These are phyloP conservation scores for Oryzias sinensis DNA, from an alignment of 2,797 vertebrate genomes.

Conservation along the genomic window DNA sequence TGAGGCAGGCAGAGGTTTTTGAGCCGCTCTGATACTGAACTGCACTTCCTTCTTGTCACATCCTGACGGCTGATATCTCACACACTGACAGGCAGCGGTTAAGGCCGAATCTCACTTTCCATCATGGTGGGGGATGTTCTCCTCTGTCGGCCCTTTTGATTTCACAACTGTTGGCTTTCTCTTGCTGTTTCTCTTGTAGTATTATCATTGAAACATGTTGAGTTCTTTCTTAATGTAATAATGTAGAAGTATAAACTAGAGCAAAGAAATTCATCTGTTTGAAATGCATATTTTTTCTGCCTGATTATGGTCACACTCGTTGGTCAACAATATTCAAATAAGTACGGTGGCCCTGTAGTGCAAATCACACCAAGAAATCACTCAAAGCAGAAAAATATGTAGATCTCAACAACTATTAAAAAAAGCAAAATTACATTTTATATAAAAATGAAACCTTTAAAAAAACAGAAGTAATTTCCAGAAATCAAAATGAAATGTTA, in stretches of 20 bases:
- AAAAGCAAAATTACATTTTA: no score
- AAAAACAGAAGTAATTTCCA: no score
- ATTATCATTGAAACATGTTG: constrained; percentile 8
- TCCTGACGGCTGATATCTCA: constrained; percentile 57
- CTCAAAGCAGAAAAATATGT: no score
- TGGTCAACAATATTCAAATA: no score
- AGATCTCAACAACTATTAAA: no score
- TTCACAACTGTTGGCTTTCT: not conserved
- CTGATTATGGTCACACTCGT: no score
- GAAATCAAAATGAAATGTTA: no score
- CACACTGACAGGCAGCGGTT: constrained; percentile 60
- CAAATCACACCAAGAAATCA: no score
- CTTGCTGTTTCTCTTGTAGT: constrained; percentile 3
- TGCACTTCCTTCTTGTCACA: constrained; percentile 63
- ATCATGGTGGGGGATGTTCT: constrained; percentile 31
- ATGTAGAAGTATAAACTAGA: not conserved
- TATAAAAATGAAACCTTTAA: no score
- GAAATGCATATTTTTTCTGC: no score
- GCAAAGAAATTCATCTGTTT: no score
- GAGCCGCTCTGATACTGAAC: constrained; percentile 20
- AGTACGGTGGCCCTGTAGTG: no score
- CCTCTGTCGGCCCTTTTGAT: not conserved
- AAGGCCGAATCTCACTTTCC: constrained; percentile 37
- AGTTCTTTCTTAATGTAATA: constrained; percentile 11
- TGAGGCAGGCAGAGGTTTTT: not conserved